phyloP scores from a whole-genome alignment of 2,797 vertebrate species.

The Crenichthys baileyi region DNA sequence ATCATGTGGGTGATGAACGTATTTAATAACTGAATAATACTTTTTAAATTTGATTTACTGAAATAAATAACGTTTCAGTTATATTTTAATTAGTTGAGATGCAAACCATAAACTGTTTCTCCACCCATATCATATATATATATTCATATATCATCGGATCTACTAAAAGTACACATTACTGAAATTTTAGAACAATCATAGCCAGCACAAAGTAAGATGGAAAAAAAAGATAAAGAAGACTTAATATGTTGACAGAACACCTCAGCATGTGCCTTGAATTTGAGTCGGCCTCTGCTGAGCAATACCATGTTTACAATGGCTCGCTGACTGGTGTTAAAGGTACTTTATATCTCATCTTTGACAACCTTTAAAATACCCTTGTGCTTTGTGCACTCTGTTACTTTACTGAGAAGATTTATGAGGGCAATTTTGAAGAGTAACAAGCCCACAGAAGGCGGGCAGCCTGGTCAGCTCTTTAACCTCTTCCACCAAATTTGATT shows the following conservation, averaged over 20 bases:
- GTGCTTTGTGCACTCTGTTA: conserved; percentile 67
- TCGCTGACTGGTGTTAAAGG: conserved; percentile 73
- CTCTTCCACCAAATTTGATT: conserved; percentile 79
- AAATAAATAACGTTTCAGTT: not conserved
- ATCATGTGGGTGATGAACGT: not conserved
- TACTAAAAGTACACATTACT: not conserved
- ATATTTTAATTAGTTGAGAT: too few species aligned
- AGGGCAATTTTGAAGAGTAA: conserved; percentile 79
- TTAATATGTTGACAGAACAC: conserved; percentile 22
- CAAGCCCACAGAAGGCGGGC: conserved; percentile 66
- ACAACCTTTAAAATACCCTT: conserved; percentile 81
- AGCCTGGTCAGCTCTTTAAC: conserved; percentile 75
- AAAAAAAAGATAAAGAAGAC: not conserved
- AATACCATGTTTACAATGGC: conserved; percentile 67
- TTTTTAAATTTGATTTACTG: not conserved
- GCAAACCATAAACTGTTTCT: not conserved
- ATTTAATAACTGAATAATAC: not conserved
- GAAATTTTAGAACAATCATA: conserved; percentile 9
- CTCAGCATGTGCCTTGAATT: conserved; percentile 59
- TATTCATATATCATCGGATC: not conserved
- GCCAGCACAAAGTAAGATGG: not conserved
- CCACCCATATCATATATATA: too few species aligned
- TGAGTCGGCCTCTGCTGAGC: conserved; percentile 63
- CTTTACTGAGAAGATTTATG: conserved; percentile 80
- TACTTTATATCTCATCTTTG: conserved; percentile 80